These are phyloP conservation scores for Sebastiscus tertius DNA, from an alignment of 2,797 vertebrate genomes.

Conservation along the genomic window DNA sequence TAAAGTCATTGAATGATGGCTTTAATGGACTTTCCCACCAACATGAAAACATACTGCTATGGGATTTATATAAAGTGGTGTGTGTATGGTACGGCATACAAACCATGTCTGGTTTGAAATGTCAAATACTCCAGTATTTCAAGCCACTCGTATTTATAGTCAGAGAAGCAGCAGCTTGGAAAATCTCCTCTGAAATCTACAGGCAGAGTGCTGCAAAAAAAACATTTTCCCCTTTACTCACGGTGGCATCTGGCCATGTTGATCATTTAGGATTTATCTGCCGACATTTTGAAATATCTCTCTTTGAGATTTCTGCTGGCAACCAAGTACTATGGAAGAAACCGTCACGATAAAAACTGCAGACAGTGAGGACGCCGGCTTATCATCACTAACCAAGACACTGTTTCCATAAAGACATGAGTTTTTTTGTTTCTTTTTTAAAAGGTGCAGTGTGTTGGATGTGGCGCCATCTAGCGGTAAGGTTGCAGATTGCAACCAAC, in stretches of 20 bases:
- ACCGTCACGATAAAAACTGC: neutral
- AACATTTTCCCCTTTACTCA: neutral
- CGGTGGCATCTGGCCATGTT: neutral
- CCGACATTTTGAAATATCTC: neutral
- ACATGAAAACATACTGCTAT: neutral
- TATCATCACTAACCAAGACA: neutral
- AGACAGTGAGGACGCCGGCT: neutral
- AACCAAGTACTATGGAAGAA: neutral
- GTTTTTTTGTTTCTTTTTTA: neutral
- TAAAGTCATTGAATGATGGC: neutral
- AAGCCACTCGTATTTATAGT: neutral
- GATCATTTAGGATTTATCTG: neutral
- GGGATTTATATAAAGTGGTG: neutral
- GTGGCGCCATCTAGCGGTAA: neutral
- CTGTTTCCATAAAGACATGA: neutral
- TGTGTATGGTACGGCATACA: neutral
- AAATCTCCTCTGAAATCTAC: neutral
- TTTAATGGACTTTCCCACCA: neutral
- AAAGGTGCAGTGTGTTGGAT: neutral
- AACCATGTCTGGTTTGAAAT: slow-evolving; percentile 14
- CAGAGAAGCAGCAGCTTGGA: neutral
- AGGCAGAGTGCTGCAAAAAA: neutral
- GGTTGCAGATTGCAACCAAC: neutral
- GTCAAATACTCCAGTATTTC: neutral
- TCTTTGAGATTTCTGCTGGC: neutral